Percentiles rank a stretch among this genome's conserved stretches.
phyloP scores from a whole-genome alignment of 30 jellyfish, hydroid and myxozoan species.

The Aurelia coerulea region DNA sequence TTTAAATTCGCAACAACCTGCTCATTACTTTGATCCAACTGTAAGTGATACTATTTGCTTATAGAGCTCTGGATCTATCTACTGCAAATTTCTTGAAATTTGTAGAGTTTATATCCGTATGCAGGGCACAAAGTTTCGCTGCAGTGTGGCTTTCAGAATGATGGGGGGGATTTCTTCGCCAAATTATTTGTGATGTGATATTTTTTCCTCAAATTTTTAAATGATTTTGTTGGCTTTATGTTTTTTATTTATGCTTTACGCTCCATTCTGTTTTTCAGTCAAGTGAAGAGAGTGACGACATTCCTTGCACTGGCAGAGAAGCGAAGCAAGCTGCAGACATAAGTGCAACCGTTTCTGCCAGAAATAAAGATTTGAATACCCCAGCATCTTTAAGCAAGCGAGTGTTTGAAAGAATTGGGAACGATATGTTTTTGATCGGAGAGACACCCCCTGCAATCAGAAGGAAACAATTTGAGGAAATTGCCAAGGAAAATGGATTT shows the following conservation, averaged over 20 bases:
- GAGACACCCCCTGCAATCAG: conserved; percentile 73
- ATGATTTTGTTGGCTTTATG: too few relatives aligned
- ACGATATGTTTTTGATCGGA: conserved; percentile 78
- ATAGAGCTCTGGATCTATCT: too few relatives aligned
- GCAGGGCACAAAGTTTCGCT: too few relatives aligned
- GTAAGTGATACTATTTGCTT: conserved; percentile 1
- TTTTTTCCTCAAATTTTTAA: too few relatives aligned
- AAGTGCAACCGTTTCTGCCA: too few relatives aligned
- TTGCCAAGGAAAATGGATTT: conserved; percentile 62
- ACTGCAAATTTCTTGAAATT: too few relatives aligned
- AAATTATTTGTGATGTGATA: too few relatives aligned
- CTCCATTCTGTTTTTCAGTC: conserved; percentile 44
- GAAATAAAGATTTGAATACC: not conserved
- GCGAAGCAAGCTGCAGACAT: not conserved
- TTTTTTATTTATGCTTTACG: not conserved
- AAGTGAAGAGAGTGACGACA: conserved; percentile 75
- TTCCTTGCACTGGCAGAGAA: conserved; percentile 36
- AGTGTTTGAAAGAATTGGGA: conserved; percentile 80
- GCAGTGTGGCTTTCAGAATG: too few relatives aligned
- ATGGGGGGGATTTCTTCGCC: too few relatives aligned
- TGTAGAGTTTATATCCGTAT: too few relatives aligned
- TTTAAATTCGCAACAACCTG: conserved; percentile 73
- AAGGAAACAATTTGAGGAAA: conserved; percentile 51
- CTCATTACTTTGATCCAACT: conserved; percentile 50
- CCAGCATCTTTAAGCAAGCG: conserved; percentile 30